Evolutionary conservation across 2,113 vertebrate genomes (phyloP), one percentile per base, ranked within the genome.

Genomic region (Alosa alosa): DNA sequence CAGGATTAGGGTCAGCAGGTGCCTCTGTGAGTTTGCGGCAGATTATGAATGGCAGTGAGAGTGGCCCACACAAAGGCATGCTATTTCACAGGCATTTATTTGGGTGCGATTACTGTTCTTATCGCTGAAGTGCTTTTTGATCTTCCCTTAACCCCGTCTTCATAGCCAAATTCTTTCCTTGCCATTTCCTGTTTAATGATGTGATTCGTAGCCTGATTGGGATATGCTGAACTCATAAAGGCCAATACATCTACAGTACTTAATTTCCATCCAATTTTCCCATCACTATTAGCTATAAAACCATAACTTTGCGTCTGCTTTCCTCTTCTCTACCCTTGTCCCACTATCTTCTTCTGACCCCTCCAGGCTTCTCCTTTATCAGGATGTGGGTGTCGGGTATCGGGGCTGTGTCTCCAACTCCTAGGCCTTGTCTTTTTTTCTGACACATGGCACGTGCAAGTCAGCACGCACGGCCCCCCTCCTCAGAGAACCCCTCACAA

Each of bases 401-500:
- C 92, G 84, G 11, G 11, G 90, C 84, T 84, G 89, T 92, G 93
- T 94, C 90, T 94, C 91, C 91, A 92, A 87, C 91, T 90, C 90
- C 91, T 93, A 91, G 93, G 92, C 92, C 82, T 20, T 41, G 68
- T 83, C 52, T 83, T 81, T 41, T 60, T 82, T 82, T 84, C 90
- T 89, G 91, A 90, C 94, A 94, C 91, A 89, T 25, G 91, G 93
- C 95, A 95, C 94, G 93, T 96, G 95, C 94, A 94, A 93, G 94
- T 92, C 92, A 91, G 91, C 94, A 95, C 91, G 93, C 93, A 93
- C 45, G 82, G 78, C 92, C 89, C 94, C 82, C 82, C 49, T 18
- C 10, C 41, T 39, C 57, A 3, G 36, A 52, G 0, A 64, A 44
- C 39, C 31, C 45, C 82, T 86, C 86, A 89, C 94, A 94, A 93